Percentiles rank a stretch among this genome's conserved stretches.
Conservation (phyloP, 2,888 invertebrate genomes). For the Cynaeus angustus region DNA sequence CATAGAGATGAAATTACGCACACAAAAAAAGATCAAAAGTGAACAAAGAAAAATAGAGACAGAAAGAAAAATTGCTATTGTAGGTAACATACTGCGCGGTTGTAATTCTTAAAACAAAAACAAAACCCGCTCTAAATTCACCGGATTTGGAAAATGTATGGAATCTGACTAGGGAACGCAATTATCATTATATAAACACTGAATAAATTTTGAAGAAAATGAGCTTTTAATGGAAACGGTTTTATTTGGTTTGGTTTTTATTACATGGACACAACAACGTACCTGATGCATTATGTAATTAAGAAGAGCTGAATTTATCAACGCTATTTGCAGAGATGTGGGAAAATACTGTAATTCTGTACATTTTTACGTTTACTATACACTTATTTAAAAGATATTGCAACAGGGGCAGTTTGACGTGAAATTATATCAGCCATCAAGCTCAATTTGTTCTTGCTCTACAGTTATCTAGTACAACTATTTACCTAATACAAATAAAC, state of each 20-base stretch:
- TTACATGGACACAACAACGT: neutral
- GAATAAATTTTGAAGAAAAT: constrained; percentile 59
- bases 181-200: constrained; percentile 64
- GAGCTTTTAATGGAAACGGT: constrained; percentile 58
- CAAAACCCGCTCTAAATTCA: constrained; percentile 27
- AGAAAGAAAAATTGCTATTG: constrained; percentile 16
- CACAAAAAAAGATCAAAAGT: neutral
- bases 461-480: no score
- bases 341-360: neutral
- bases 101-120: constrained; percentile 39
- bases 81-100: constrained; percentile 38
- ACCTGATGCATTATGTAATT: constrained; percentile 15
- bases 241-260: constrained; percentile 15
- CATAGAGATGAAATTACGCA: constrained; percentile 42
- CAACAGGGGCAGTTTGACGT: no score
- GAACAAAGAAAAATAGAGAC: constrained; percentile 17
- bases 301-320: constrained; percentile 5
- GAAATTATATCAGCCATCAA: no score
- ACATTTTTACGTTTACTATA: no score
- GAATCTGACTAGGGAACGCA: constrained; percentile 49
- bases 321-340: neutral
- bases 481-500: no score
- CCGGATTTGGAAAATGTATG: constrained; percentile 38
- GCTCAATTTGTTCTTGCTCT: no score
- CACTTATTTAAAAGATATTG: no score